phyloP scores from a whole-genome alignment of 1,140 invertebrate genomes.

The Drosophila ercepeae region DNA sequence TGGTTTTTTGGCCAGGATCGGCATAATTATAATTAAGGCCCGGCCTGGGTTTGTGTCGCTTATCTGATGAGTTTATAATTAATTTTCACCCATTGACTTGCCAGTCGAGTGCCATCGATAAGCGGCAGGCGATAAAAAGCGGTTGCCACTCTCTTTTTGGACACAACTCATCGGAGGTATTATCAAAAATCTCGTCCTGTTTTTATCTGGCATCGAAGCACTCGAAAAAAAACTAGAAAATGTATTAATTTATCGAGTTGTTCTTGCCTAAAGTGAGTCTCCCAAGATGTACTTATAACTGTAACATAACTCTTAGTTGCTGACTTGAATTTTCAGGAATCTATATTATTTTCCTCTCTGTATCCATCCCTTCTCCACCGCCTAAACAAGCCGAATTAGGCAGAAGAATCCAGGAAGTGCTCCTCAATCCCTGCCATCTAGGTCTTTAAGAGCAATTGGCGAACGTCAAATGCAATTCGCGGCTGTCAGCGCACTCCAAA shows the following conservation, averaged over 20 bases:
- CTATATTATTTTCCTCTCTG: not conserved
- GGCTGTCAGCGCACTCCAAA: conserved; percentile 50
- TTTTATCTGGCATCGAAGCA: conserved; percentile 23
- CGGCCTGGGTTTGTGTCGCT: conserved; percentile 33
- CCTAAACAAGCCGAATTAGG: conserved; percentile 65
- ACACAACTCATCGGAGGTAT: not conserved
- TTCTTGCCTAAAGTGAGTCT: too few species aligned
- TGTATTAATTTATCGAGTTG: too few species aligned
- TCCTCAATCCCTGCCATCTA: conserved; percentile 36
- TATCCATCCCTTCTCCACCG: conserved; percentile 16
- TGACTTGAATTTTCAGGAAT: not conserved
- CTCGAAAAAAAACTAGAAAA: not conserved
- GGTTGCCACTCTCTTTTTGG: not conserved
- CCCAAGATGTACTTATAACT: too few species aligned
- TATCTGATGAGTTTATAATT: conserved; percentile 81
- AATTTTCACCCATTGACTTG: conserved; percentile 61
- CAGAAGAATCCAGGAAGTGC: conserved; percentile 57
- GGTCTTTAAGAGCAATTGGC: conserved; percentile 37
- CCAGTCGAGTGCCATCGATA: conserved; percentile 29
- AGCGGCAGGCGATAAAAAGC: conserved; percentile 4
- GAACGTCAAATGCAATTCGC: conserved; percentile 65
- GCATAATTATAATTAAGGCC: conserved; percentile 51
- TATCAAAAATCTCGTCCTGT: conserved; percentile 24
- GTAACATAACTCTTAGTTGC: too few species aligned
- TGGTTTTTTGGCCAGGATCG: conserved; percentile 35